Base-by-base conservation (phyloP, 2,797 vertebrate species). In the Manis crassicaudata region DNA sequence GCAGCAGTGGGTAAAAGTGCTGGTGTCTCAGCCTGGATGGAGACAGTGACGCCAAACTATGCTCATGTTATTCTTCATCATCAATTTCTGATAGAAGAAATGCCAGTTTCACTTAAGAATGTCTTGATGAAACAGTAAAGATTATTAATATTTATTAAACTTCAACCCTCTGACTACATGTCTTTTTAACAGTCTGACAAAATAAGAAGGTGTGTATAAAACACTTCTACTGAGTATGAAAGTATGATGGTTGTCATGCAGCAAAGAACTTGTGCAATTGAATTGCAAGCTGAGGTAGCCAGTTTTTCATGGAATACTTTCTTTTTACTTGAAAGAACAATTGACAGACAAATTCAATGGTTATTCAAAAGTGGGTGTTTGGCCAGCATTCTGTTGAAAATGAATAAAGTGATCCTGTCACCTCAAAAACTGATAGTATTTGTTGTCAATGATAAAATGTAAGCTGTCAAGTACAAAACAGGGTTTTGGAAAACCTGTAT, bases 301-400 rank as follows among this genome's bases (percentile, higher is more conserved):
- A 92, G 35, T 75, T 63, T 73, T 91, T 87, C 27, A 50, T 81
- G 62, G 56, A 87, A 67, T 6, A 11, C n/a, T 91, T 62, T 50
- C 70, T 20, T 73, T 73, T 79, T 81, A 84, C 73, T 95, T 93
- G 85, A 88, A 92, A 89, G 68, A 86, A 75, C 2, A 13, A 92
- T 37, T 86, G 75, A 94, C 37, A 88, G n/a, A 56, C 8, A 79
- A 88, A 40, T 40, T 80, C 46, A 46, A 65, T 90, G 86, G 62
- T 73, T 95, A 82, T 91, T 90, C 32, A 82, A 29, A 91, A 43
- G 67, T 76, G 46, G 3, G 2, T 91, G 90, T 88, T 72, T 95
- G 54, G 40, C 43, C 62, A 92, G 17, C 35, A 76, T 95, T 92
- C 92, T 89, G 35, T 76, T 95, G 60, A 93, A 96, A 95, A 83